phyloP scores from a whole-genome alignment of 2,113 vertebrate genomes.

The Paramisgurnus dabryanus region DNA sequence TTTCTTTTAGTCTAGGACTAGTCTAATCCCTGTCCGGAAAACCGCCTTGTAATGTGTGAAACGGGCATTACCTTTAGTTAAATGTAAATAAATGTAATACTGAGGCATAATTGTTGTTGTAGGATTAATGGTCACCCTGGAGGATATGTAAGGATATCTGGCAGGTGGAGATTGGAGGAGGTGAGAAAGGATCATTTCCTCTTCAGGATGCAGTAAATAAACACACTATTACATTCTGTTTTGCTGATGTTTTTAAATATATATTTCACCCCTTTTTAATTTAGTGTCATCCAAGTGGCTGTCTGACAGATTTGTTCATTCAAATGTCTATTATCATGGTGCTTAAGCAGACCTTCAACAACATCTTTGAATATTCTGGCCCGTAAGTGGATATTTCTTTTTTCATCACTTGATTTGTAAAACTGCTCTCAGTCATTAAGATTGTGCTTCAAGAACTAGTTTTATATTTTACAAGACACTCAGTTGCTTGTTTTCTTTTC shows the following conservation, averaged over 20 bases:
- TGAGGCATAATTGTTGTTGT: background rate
- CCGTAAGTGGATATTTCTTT: slow-evolving; percentile 77
- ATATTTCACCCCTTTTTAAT: slow-evolving; percentile 38
- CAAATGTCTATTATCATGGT: slow-evolving; percentile 99
- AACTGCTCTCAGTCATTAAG: background rate
- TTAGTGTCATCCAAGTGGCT: slow-evolving; percentile 96
- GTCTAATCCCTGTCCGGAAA: no score
- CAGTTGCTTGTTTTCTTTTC: no score
- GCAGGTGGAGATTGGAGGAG: slow-evolving; percentile 32
- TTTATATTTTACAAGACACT: background rate
- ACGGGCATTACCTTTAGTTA: background rate
- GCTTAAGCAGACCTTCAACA: slow-evolving; percentile 97
- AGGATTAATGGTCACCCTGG: slow-evolving; percentile 93
- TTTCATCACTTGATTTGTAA: background rate
- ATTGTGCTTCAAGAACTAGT: background rate
- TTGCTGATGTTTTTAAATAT: background rate
- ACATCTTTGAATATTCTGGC: slow-evolving; percentile 95
- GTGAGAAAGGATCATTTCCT: background rate
- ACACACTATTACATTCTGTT: background rate
- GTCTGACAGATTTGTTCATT: slow-evolving; percentile 97
- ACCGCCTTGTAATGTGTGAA: background rate
- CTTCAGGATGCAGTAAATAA: background rate
- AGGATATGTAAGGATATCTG: slow-evolving; percentile 79
- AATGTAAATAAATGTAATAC: background rate
- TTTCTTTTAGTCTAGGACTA: no score